Conservation (phyloP, 2,888 invertebrate genomes). For the Seladonia tumulorum region DNA sequence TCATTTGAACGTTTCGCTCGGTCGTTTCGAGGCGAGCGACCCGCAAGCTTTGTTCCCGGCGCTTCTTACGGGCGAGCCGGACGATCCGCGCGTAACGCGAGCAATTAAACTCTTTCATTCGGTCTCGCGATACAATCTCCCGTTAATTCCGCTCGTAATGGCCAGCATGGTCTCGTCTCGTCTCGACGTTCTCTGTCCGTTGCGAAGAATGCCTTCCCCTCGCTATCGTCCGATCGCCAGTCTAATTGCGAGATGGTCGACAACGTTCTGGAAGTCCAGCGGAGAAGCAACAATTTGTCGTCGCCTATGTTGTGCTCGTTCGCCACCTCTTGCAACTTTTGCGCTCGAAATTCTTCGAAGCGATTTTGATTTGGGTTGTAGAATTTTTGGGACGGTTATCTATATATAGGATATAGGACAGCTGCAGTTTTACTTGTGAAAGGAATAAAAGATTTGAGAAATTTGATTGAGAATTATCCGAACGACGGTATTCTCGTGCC, state of each 20-base stretch:
- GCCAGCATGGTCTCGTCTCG: conserved; percentile 1
- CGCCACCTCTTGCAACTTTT: too few species aligned
- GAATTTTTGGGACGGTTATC: too few species aligned
- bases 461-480: too few species aligned
- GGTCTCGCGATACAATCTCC: conserved; percentile 12
- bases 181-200: neutral
- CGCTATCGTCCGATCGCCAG: neutral
- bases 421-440: too few species aligned
- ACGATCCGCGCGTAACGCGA: conserved; percentile 23
- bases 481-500: neutral
- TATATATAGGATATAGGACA: too few species aligned
- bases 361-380: too few species aligned
- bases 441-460: too few species aligned
- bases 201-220: neutral
- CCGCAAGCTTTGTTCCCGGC: conserved; percentile 5
- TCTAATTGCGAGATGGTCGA: neutral
- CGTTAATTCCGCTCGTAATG: conserved; percentile 19
- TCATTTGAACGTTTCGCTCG: conserved; percentile 33
- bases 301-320: too few species aligned
- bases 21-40: neutral
- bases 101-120: conserved; percentile 43
- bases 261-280: neutral
- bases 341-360: too few species aligned
- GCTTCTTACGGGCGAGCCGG: conserved; percentile 14
- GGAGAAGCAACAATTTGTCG: neutral